Base-by-base conservation (phyloP, 2,113 vertebrate species). In the Callionymus lyra region DNA sequence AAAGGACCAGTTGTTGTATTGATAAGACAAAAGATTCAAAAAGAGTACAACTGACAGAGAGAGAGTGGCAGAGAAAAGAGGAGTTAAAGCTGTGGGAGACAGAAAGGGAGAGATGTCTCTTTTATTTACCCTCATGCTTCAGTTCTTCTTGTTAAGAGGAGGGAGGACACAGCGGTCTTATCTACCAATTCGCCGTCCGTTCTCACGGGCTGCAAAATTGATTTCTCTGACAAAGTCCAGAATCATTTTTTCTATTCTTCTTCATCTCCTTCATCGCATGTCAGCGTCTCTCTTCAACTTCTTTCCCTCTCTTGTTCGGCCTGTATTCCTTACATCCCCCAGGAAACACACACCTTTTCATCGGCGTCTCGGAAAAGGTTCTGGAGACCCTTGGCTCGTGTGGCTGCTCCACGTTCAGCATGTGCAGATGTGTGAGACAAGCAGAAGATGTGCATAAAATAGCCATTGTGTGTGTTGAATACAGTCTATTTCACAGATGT, bases 401-500 rank as follows among this genome's bases (percentile, higher is more conserved):
- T 63, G 63, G 42, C 52, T 34, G 50, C 44, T 64, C 50, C 64
- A 60, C 13, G 38, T 63, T 68, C 53, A 59, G 53, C 56, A 42
- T 53, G 51, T 31, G 18, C 70, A 51, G 63, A 68, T 53, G 56
- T 74, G 59, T 48, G 56, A 67, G 58, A 67, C 55, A 48, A 21
- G 52, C 56, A 47, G 12, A 46, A 59, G 44, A 57, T 63, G 57
- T 53, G 56, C 59, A 55, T 68, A 59, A 75, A 70, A 69, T 68
- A 72, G 57, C 80, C 79, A 62, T 77, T 69, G 64, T 67, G 61
- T 54, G 62, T 44, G 74, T 84, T 84, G 75, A 85, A 80, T 80
- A 67, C 68, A 80, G 72, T 79, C 70, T 80, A 78, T 83, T 82
- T 82, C 72, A 69, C 81, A 80, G 74, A 76, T 83, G 77, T 79